These are phyloP conservation scores for Sinonovacula constricta DNA, from an alignment of 1,140 invertebrate species.

Conservation along the genomic window DNA sequence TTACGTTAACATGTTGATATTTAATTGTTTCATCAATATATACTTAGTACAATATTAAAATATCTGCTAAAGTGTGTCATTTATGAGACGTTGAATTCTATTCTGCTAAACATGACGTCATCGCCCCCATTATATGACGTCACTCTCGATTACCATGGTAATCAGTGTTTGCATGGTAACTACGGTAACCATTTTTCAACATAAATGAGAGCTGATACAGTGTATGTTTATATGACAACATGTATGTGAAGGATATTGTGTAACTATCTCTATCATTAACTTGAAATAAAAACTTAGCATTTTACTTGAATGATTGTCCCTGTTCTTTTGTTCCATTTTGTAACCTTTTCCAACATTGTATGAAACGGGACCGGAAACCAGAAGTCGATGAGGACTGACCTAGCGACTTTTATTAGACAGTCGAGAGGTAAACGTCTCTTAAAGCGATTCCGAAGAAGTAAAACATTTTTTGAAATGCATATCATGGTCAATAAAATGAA, in stretches of 20 bases:
- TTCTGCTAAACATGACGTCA: constrained; percentile 45
- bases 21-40: neutral
- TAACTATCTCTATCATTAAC: constrained; percentile 57
- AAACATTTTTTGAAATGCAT: too few relatives aligned
- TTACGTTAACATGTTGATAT: neutral
- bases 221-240: constrained; percentile 55
- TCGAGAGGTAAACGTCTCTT: too few relatives aligned
- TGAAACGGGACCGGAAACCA: too few relatives aligned
- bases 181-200: constrained; percentile 42
- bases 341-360: too few relatives aligned
- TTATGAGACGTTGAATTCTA: constrained; percentile 30
- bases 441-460: too few relatives aligned
- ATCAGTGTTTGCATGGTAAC: constrained; percentile 18
- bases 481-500: too few relatives aligned
- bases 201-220: constrained; percentile 42
- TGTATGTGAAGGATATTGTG: constrained; percentile 50
- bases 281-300: constrained; percentile 57
- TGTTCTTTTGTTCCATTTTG: too few relatives aligned
- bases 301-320: constrained; percentile 25
- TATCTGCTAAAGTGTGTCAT: constrained; percentile 42
- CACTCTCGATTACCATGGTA: constrained; percentile 40
- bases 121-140: constrained; percentile 54
- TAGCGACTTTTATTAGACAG: too few relatives aligned
- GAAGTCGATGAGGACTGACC: too few relatives aligned
- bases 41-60: constrained; percentile 12